phyloP scores from a whole-genome alignment of 1,140 invertebrate species.

The Hypothenemus hampei region DNA sequence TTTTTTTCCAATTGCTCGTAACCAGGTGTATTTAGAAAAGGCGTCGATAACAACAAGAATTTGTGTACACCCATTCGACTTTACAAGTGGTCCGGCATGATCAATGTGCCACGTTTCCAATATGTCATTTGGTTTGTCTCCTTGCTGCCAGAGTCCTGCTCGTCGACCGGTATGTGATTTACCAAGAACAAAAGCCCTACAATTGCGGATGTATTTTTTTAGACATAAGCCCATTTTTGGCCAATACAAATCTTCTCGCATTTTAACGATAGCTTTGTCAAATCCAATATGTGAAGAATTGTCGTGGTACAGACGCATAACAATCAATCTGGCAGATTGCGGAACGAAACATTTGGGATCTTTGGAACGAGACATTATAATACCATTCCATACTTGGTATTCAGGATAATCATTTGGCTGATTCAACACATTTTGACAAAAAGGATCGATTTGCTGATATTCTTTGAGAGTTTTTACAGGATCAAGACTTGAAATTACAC shows the following conservation, averaged over 20 bases:
- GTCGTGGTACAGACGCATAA: conserved; percentile 16
- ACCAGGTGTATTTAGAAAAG: not conserved
- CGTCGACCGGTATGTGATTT: conserved; percentile 6
- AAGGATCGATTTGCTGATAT: conserved; percentile 5
- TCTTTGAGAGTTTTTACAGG: not conserved
- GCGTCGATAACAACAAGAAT: conserved; percentile 17
- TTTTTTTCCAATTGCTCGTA: conserved; percentile 6
- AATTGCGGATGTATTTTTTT: conserved; percentile 17
- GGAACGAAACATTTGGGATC: conserved; percentile 26
- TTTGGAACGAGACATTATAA: not conserved
- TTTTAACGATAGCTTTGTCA: not conserved
- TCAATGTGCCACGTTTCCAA: conserved; percentile 22
- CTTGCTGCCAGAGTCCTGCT: conserved; percentile 1
- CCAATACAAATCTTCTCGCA: not conserved
- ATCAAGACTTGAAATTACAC: too few relatives aligned
- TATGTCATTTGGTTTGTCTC: conserved; percentile 2
- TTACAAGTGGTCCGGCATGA: conserved; percentile 21
- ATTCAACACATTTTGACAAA: too few relatives aligned
- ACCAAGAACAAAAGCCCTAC: conserved; percentile 1
- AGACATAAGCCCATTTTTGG: conserved; percentile 10
- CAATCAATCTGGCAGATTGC: not conserved
- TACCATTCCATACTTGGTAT: conserved; percentile 1
- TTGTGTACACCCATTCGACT: conserved; percentile 14
- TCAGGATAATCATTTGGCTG: too few relatives aligned
- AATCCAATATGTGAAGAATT: conserved; percentile 8